Evolutionary conservation across 2,888 invertebrate genomes (phyloP), one percentile per base, ranked within the genome.

Genomic region (Hermaeophaga mercurialis): DNA sequence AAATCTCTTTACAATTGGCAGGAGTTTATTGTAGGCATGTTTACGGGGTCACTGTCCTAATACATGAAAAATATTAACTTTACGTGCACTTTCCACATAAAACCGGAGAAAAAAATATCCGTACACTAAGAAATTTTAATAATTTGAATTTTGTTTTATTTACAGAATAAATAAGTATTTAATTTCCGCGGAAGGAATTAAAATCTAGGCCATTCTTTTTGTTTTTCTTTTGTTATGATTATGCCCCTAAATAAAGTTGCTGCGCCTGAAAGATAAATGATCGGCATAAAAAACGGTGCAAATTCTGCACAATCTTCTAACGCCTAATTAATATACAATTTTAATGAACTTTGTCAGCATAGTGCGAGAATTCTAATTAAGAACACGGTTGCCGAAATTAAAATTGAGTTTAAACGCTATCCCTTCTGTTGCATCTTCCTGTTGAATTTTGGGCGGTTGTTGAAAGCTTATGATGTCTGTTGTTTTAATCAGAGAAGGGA

Each of bases 311-410:
- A 9, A 28, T 33, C 41, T 28, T 43, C 43, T 50, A 14, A 14
- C 24, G 26, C 33, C 43, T 41, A 39, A 50, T 50, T 50, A 50
- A 26, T 41, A 50, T 50, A 28, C 28, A 41, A 50, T 41, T 50
- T 31, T 31, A 41, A 50, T 41, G 41, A 41, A 26, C 17, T 19
- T 33, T 41, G 41, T 41, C 22, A 4, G 41, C 14, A 15, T 41
- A 14, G 31, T 31, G 28, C 12, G 31, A 39, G 12, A 24, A 31
- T 31, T 50, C 43, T 50, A 50, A 50, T 50, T 41, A 31, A 31
- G 28, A 41, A 39, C 12, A 11, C 28, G 47, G 8, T 17, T 11
- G 26, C 26, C 28, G 26, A 39, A 38, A 39, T 49, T 38, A 49
- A 39, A 39, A 50, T 33, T 24, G 38, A 17, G 38, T 48, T 48